Evolutionary conservation across 2,113 vertebrate genomes (phyloP).

Genomic region (Callospermophilus lateralis): DNA sequence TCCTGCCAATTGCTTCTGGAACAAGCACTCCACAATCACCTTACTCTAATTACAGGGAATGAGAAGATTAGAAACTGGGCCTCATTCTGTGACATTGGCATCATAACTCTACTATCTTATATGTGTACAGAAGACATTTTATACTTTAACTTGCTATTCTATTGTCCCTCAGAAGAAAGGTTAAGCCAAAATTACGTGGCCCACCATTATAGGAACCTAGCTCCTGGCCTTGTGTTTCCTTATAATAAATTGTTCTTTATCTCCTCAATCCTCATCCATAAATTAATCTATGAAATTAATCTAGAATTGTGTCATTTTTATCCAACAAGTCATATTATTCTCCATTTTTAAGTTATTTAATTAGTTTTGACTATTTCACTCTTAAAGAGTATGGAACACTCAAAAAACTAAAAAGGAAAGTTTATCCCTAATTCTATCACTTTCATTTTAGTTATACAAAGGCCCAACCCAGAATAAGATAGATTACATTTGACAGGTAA

Average conservation of each 20-base stretch:
- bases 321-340: background rate
- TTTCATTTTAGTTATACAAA: conserved; percentile 35
- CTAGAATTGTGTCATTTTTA: background rate
- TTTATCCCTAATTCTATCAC: background rate
- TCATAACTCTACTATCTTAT: background rate
- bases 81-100: background rate
- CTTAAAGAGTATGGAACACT: conserved; percentile 35
- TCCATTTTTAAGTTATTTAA: conserved; percentile 5
- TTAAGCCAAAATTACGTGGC: background rate
- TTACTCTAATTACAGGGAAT: background rate
- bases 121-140: background rate
- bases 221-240: background rate
- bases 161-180: background rate
- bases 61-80: background rate
- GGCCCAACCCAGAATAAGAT: background rate
- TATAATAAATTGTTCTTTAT: background rate
- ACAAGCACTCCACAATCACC: background rate
- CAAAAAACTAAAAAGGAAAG: background rate
- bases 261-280: background rate
- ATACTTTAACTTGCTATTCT: background rate
- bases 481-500: background rate
- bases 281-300: background rate
- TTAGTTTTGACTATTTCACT: conserved; percentile 21
- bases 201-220: background rate
- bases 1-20: background rate